Evolutionary conservation across 2,888 invertebrate species (phyloP).

Genomic region (Ceraclea dissimilis): DNA sequence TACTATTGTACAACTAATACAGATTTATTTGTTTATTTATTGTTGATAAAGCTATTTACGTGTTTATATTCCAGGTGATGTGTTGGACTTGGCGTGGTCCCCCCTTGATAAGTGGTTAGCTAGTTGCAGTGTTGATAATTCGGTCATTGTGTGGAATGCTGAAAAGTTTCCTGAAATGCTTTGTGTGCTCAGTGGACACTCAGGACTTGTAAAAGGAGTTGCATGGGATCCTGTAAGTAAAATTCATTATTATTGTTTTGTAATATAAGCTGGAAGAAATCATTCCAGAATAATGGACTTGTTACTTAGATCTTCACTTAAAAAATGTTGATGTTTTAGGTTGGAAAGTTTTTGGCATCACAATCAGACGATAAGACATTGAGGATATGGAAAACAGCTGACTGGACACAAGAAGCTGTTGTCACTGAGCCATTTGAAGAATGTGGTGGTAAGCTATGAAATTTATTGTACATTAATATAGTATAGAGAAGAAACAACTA

Average conservation of each 20-base stretch:
- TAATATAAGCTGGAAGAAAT: background rate
- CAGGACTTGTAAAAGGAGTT: slow-evolving; percentile 92
- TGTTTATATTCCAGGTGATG: slow-evolving; percentile 54
- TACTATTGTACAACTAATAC: too few relatives aligned
- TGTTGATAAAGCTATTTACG: too few relatives aligned
- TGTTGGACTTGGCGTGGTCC: slow-evolving; percentile 94
- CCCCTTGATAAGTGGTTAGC: slow-evolving; percentile 90
- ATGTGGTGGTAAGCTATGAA: slow-evolving; percentile 50
- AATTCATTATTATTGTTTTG: background rate
- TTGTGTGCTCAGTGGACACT: slow-evolving; percentile 80
- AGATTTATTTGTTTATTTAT: too few relatives aligned
- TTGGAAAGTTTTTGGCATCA: slow-evolving; percentile 93
- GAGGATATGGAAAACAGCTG: slow-evolving; percentile 90
- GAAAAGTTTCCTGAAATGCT: slow-evolving; percentile 80
- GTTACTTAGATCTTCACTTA: background rate
- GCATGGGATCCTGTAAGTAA: slow-evolving; percentile 88
- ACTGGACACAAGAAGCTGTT: slow-evolving; percentile 84
- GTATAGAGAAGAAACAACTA: too few relatives aligned
- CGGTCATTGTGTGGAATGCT: slow-evolving; percentile 96
- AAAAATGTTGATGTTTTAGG: slow-evolving; percentile 30
- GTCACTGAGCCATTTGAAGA: slow-evolving; percentile 91
- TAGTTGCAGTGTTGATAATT: slow-evolving; percentile 95
- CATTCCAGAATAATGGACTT: background rate
- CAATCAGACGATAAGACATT: slow-evolving; percentile 95
- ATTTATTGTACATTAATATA: background rate